A percentile compares a stretch with the other conserved stretches of the same genome.
Conservation (phyloP, 2,113 vertebrate genomes). For the Menura novaehollandiae region DNA sequence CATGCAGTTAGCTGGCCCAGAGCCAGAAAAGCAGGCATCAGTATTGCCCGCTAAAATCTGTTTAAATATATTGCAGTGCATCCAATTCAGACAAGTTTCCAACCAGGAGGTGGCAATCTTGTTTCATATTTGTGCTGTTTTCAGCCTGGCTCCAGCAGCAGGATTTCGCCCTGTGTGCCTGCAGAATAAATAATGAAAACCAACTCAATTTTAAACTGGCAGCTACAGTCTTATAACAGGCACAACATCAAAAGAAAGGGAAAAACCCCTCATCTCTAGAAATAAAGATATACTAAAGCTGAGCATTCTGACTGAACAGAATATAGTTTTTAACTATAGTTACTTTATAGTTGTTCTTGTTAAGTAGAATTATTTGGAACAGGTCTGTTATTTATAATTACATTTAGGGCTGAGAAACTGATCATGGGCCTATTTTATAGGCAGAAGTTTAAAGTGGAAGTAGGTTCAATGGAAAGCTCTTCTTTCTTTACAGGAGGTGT, state of each 20-base stretch:
- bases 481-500: background rate
- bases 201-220: background rate
- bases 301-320: background rate
- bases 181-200: background rate
- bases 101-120: conserved; percentile 42
- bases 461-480: background rate
- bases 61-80: background rate
- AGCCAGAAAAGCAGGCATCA: background rate
- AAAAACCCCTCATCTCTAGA: rapidly evolving
- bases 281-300: background rate
- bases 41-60: background rate
- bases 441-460: background rate
- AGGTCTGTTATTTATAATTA: background rate
- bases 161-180: rapidly evolving
- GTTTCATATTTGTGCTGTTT: background rate
- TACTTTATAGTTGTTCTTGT: background rate
- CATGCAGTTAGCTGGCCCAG: background rate
- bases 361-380: background rate
- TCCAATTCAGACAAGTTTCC: background rate
- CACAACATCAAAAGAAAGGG: background rate
- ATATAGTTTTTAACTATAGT: rapidly evolving
- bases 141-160: background rate
- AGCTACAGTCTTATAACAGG: background rate
- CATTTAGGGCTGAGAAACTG: background rate
- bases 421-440: background rate